These are phyloP conservation scores for Cheiracanthium punctorium DNA, from an alignment of 2,888 invertebrate species.

Conservation along the genomic window DNA sequence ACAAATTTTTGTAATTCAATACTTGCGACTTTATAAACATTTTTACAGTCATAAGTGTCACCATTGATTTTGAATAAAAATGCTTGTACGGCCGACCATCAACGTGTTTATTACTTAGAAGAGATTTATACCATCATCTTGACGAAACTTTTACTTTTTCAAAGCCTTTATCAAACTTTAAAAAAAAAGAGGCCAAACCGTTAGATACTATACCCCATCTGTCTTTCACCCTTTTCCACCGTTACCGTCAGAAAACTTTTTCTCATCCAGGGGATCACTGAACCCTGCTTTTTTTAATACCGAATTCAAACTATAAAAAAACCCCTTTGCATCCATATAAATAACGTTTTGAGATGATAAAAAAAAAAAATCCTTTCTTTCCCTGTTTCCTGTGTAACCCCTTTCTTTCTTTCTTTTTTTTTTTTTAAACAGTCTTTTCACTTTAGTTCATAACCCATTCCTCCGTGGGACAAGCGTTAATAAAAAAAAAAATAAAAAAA, in stretches of 20 bases:
- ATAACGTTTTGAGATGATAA: too few relatives aligned
- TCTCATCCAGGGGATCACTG: not conserved
- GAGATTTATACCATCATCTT: too few relatives aligned
- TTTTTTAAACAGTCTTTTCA: constrained; percentile 64
- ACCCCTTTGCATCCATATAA: not conserved
- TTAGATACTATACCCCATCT: not conserved
- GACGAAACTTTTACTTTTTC: not conserved
- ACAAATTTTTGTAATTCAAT: too few relatives aligned
- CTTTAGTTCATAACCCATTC: constrained; percentile 58
- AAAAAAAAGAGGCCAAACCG: not conserved
- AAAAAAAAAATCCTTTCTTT: not conserved
- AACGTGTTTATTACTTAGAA: too few relatives aligned
- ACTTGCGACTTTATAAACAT: too few relatives aligned
- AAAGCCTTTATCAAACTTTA: not conserved
- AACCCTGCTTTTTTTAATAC: not conserved
- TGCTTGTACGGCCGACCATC: too few relatives aligned
- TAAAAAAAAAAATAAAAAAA: not conserved
- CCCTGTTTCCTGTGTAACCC: constrained; percentile 14
- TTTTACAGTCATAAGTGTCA: too few relatives aligned
- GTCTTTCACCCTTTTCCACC: not conserved
- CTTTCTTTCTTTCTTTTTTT: too few relatives aligned
- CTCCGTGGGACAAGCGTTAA: constrained; percentile 59
- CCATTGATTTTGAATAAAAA: too few relatives aligned
- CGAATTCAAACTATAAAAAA: too few relatives aligned
- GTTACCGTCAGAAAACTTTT: not conserved